phyloP scores from a whole-genome alignment of 2,888 invertebrate genomes.

The Agriotes lineatus region DNA sequence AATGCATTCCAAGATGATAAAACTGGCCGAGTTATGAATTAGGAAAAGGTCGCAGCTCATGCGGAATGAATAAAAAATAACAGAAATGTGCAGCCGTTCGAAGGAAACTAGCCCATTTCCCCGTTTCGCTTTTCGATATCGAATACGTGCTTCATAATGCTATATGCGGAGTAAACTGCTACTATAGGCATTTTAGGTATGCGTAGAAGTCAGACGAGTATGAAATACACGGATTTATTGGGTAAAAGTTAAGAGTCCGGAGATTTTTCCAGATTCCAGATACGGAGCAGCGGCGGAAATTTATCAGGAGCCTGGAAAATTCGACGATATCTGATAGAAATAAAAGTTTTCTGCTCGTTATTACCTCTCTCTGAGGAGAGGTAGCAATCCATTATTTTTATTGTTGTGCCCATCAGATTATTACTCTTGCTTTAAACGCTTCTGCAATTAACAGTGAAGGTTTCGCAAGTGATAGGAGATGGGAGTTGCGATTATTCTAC shows the following conservation, averaged over 20 bases:
- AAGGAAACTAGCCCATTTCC: conserved; percentile 9
- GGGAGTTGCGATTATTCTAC: no score
- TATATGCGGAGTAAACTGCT: conserved; percentile 5
- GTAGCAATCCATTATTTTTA: no score
- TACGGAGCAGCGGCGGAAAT: background rate
- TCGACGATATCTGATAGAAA: no score
- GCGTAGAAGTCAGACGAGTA: conserved; percentile 8
- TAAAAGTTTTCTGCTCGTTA: no score
- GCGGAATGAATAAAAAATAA: conserved; percentile 14
- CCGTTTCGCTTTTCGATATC: background rate
- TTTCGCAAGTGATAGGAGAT: no score
- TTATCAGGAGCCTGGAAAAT: background rate
- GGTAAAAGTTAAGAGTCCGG: background rate
- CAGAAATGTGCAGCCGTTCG: background rate
- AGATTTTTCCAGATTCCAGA: background rate
- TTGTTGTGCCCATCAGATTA: no score
- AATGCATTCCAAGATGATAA: background rate
- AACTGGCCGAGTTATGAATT: background rate
- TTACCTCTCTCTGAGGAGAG: no score
- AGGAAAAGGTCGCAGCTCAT: background rate
- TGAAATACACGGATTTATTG: conserved; percentile 2
- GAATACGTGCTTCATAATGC: conserved; percentile 16
- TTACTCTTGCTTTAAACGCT: no score
- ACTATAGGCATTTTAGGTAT: conserved; percentile 5
- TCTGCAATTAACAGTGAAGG: no score